Percentiles rank a stretch among this genome's conserved stretches.
These are phyloP conservation scores for Nomada goodeniana DNA, from an alignment of 2,888 invertebrate genomes.

Conservation along the genomic window DNA sequence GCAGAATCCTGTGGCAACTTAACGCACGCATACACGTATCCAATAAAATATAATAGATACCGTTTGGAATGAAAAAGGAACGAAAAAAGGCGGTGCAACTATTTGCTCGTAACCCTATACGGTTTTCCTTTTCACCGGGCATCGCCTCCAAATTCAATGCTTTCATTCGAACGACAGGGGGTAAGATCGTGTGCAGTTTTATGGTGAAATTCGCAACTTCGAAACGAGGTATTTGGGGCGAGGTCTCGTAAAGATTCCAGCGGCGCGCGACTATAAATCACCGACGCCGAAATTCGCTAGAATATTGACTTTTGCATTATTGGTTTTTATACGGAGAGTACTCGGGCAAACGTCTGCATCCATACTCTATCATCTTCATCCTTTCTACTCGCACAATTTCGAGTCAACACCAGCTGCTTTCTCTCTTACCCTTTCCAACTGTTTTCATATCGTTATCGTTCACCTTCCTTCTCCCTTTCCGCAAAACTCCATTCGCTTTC, in stretches of 20 bases:
- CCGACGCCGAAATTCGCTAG: conserved; percentile 60
- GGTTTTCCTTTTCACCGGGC: background rate
- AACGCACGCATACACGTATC: too few species aligned
- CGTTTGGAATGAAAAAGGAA: background rate
- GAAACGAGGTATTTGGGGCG: background rate
- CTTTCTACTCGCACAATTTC: conserved; percentile 29
- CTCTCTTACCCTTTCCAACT: conserved; percentile 6
- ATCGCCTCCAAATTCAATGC: background rate
- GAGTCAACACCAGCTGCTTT: conserved; percentile 39
- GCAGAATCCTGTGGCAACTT: too few species aligned
- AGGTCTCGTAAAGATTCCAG: conserved; percentile 54
- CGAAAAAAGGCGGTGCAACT: too few species aligned
- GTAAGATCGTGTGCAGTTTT: background rate
- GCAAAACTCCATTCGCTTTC: background rate
- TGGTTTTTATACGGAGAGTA: conserved; percentile 64
- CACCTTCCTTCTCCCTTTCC: background rate
- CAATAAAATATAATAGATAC: too few species aligned
- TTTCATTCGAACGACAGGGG: background rate
- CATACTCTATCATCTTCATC: conserved; percentile 51
- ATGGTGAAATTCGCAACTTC: background rate
- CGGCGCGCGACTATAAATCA: conserved; percentile 60
- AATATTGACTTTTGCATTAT: conserved; percentile 72
- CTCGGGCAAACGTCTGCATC: conserved; percentile 58
- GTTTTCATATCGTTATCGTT: conserved; percentile 26
- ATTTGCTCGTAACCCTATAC: background rate